A percentile compares a stretch with the other conserved stretches of the same genome.
Conservation (phyloP, 2,797 vertebrate genomes). For the Poliocrania exsul region DNA sequence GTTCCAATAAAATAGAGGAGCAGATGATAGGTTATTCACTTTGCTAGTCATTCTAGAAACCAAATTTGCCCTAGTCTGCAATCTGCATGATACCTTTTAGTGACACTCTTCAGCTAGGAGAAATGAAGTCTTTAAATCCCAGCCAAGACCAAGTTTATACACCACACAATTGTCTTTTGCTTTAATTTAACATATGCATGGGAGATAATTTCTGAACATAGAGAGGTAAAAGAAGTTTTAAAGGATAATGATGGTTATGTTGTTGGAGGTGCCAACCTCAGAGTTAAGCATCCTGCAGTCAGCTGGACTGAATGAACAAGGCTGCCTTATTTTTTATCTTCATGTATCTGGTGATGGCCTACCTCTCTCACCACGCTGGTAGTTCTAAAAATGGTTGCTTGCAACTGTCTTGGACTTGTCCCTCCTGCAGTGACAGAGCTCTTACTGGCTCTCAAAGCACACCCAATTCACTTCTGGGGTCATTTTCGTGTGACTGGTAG, state of each 20-base stretch:
- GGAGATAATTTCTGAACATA: neutral
- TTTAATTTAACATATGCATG: neutral
- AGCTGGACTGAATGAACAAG: neutral
- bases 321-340: neutral
- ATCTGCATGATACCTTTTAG: neutral
- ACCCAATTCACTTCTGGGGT: neutral
- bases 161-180: neutral
- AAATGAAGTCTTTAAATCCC: neutral
- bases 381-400: neutral
- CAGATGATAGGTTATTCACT: neutral
- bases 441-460: neutral
- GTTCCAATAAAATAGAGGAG: neutral
- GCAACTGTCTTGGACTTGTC: neutral
- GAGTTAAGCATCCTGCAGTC: neutral
- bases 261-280: neutral
- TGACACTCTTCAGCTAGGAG: neutral
- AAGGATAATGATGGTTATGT: neutral
- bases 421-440: neutral
- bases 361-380: neutral
- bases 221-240: neutral
- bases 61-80: fast-evolving
- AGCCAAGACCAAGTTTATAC: too few relatives aligned
- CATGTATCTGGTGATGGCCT: neutral
- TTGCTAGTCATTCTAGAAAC: neutral
- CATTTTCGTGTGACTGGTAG: neutral